Evolutionary conservation across 1,140 invertebrate genomes (phyloP).

Genomic region (Maniola jurtina): DNA sequence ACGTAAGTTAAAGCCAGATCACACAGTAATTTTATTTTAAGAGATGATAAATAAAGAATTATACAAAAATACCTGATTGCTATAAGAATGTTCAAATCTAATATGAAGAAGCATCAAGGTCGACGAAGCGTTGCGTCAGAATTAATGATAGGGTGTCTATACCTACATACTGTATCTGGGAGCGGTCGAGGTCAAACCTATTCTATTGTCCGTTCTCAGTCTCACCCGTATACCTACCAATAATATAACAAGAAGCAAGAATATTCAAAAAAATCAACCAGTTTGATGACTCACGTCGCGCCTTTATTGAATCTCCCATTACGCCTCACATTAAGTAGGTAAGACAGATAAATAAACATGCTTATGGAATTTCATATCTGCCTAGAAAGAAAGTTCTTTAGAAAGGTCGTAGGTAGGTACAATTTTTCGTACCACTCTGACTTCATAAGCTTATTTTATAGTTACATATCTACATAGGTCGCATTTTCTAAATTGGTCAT

Average conservation of each 20-base stretch:
- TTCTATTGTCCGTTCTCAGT: constrained; percentile 58
- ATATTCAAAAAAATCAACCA: constrained; percentile 38
- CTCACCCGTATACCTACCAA: no score
- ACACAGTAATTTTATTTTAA: no score
- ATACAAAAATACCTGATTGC: constrained; percentile 19
- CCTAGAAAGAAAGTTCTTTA: neutral
- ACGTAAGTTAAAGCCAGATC: no score
- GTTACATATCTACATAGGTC: no score
- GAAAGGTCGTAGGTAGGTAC: no score
- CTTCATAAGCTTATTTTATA: no score
- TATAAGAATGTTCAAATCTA: constrained; percentile 25
- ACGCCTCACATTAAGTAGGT: constrained; percentile 12
- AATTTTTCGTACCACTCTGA: no score
- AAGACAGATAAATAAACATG: constrained; percentile 11
- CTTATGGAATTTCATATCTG: neutral
- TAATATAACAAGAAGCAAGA: constrained; percentile 42
- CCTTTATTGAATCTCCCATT: constrained; percentile 18
- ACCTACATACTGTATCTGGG: constrained; percentile 40
- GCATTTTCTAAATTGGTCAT: no score
- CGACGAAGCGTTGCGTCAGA: constrained; percentile 47
- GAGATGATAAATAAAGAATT: neutral
- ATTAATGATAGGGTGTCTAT: constrained; percentile 39
- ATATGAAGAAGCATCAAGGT: constrained; percentile 36
- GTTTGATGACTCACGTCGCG: constrained; percentile 38
- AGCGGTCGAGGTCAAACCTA: constrained; percentile 61